phyloP scores from a whole-genome alignment of 2,113 vertebrate species.

The Pampusana beccarii region DNA sequence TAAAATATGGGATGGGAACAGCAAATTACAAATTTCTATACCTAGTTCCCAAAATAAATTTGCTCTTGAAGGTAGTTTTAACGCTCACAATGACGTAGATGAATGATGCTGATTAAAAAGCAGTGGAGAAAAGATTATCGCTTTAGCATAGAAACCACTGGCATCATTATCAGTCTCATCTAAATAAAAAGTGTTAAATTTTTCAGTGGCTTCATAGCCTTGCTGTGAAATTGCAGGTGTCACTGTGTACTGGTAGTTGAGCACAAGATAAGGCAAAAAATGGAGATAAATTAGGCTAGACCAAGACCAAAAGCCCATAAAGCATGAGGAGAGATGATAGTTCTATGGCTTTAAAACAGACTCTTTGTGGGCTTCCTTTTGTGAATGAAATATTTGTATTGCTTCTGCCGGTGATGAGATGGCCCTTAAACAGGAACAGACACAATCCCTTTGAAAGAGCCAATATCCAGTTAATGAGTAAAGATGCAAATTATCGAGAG shows the following conservation, averaged over 20 bases:
- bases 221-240: constrained; percentile 64
- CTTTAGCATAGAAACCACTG: constrained; percentile 42
- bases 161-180: constrained; percentile 38
- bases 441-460: background rate
- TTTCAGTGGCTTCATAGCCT: constrained; percentile 61
- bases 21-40: constrained; percentile 59
- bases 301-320: background rate
- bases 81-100: constrained; percentile 49
- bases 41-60: constrained; percentile 56
- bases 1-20: constrained; percentile 69
- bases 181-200: constrained; percentile 67
- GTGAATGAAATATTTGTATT: background rate
- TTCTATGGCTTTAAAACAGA: background rate
- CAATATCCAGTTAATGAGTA: background rate
- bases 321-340: background rate
- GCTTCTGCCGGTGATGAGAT: background rate
- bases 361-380: background rate
- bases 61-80: constrained; percentile 43
- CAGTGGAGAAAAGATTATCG: constrained; percentile 67
- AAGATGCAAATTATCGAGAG: background rate
- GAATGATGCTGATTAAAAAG: constrained; percentile 68
- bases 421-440: background rate
- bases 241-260: background rate
- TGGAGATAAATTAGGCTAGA: background rate
- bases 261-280: constrained; percentile 37